Conservation (phyloP, 2,113 vertebrate genomes). For the Falco punctatus region DNA sequence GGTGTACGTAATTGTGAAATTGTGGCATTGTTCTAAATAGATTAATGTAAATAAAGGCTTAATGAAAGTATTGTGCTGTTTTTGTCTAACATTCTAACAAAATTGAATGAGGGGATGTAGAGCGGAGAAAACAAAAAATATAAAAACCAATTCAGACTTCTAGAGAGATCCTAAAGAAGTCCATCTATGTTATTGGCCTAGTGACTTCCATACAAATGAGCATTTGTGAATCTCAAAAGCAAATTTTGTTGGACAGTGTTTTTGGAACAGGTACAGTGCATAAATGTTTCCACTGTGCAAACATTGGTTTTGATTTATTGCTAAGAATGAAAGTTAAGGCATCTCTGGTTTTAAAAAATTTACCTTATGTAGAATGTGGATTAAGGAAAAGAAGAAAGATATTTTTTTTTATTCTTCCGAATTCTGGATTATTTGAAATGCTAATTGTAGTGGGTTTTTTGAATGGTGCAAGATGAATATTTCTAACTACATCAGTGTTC, state of each 20-base stretch:
- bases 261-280: conserved; percentile 19
- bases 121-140: not conserved
- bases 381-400: not conserved
- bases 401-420: not conserved
- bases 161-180: not conserved
- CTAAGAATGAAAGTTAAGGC: not conserved
- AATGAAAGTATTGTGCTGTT: not conserved
- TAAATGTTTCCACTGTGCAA: not conserved
- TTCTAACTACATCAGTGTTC: not conserved
- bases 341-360: not conserved
- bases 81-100: not conserved
- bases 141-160: not conserved
- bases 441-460: not conserved
- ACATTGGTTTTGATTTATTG: not conserved
- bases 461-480: not conserved
- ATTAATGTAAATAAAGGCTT: not conserved
- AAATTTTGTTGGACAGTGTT: not conserved
- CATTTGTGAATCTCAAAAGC: not conserved
- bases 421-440: not conserved
- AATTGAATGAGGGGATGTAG: not conserved
- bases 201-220: not conserved
- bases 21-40: not conserved
- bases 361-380: not conserved
- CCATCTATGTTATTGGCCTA: not conserved
- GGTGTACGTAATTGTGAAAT: not conserved